Evolutionary conservation across 2,113 vertebrate genomes (phyloP), one percentile per base, ranked within the genome.

Genomic region (Connochaetes taurinus): DNA sequence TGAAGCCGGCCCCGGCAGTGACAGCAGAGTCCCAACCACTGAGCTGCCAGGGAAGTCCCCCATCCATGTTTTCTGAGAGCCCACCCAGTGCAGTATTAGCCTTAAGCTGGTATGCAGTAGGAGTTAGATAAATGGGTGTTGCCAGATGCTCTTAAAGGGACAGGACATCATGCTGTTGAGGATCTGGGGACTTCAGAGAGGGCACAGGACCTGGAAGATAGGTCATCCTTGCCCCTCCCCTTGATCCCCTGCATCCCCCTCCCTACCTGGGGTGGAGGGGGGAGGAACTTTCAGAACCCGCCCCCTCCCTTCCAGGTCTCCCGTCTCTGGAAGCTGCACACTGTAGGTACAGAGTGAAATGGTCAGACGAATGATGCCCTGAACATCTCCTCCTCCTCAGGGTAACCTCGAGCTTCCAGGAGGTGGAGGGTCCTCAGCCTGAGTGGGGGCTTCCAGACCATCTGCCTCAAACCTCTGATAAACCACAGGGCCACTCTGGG

Each of bases 381-480:
- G 23, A 31, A 16, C 27, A 1, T 25, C 15, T 25, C 27, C 3
- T 4, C 27, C 4, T 4, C 45, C 45, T 80, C 76, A 33, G 45
- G 2, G 23, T 5, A 9, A 15, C 33, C 55, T 89, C 1, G 2
- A 0, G 36, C 13, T 23, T 71, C 43, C 17, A 52, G 1, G 2
- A 25, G 27, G 45, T 2, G 29, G 12, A 2, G 55, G 23, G 27
- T 87, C 74, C 15, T 9, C 2, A 74, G n/a, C 52, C 71, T 19
- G 10, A 2, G 8, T 19, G 5, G 1, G 16, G 6, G 14, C 93
- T 45, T 50, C 52, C 15, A 1, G 6, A 27, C 10, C 40, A 19
- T 81, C 90, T n/a, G 45, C 16, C 36, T 76, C 80, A 52, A 80
- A 60, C 7, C 17, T 45, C 21, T 2, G 67, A 71, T 40, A 25